A percentile compares a stretch with the other conserved stretches of the same genome.
Conservation (phyloP, 2,797 vertebrate genomes). For the Mormyrops attenuatus region DNA sequence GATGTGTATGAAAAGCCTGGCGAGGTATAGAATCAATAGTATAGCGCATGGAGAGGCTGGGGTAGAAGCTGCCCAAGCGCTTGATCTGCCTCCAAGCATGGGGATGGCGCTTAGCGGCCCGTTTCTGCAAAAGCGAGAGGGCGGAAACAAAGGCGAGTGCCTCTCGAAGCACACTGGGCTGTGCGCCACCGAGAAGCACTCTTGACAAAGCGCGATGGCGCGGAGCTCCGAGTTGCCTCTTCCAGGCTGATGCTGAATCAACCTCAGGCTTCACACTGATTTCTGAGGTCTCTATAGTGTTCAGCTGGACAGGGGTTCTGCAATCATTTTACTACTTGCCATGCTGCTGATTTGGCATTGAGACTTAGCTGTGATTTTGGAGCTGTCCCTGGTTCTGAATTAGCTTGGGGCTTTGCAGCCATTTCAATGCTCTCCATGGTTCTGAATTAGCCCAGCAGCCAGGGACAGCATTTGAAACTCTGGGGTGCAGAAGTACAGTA, state of each 20-base stretch:
- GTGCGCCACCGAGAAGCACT: not conserved
- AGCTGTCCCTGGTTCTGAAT: not conserved
- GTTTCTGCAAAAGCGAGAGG: not conserved
- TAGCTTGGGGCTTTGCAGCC: not conserved
- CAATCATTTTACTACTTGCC: not conserved
- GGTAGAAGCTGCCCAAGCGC: not conserved
- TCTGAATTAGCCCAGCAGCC: not conserved
- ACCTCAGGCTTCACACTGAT: not conserved
- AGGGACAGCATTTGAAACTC: not conserved
- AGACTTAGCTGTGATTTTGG: not conserved
- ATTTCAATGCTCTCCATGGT: not conserved
- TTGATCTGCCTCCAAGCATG: not conserved
- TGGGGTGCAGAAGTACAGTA: not conserved
- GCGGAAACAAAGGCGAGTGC: conserved; percentile 1
- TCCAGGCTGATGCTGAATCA: not conserved
- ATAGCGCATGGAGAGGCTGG: not conserved
- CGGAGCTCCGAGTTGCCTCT: not conserved
- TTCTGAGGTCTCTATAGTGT: not conserved
- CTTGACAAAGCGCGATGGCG: not conserved
- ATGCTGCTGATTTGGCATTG: not conserved
- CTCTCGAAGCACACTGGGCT: not conserved
- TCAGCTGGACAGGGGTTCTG: not conserved
- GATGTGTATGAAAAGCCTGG: not conserved
- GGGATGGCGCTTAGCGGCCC: not conserved
- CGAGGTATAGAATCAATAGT: not conserved